phyloP scores from a whole-genome alignment of 64 coral and sea anemone species.

The Cladopsammia gracilis region DNA sequence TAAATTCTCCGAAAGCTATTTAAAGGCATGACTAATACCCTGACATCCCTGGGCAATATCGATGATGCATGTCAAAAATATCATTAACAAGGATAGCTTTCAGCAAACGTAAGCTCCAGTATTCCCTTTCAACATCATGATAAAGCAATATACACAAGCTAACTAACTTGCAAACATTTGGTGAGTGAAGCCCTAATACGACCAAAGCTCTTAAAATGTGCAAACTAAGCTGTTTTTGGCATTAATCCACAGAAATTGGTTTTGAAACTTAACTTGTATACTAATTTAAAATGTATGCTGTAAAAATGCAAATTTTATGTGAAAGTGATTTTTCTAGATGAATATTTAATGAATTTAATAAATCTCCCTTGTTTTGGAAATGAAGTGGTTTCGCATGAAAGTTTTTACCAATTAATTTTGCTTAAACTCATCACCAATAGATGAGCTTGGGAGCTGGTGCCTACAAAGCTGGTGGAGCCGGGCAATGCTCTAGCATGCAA shows the following conservation, averaged over 20 bases:
- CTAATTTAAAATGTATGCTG: not conserved
- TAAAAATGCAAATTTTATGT: constrained; percentile 5
- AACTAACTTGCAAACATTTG: not conserved
- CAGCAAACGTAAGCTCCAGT: not conserved
- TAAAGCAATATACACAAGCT: not conserved
- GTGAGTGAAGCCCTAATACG: not conserved
- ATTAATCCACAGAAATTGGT: not conserved
- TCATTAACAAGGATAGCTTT: not conserved
- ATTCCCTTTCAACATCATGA: not conserved
- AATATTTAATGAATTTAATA: not conserved
- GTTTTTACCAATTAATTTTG: too few species aligned
- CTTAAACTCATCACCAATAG: too few species aligned
- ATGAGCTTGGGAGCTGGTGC: too few species aligned
- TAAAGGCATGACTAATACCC: not conserved
- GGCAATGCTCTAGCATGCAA: too few species aligned
- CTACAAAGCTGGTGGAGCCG: too few species aligned
- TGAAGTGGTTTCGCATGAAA: not conserved
- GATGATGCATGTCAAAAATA: constrained; percentile 27
- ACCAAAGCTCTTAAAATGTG: not conserved
- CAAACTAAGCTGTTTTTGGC: not conserved
- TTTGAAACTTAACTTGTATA: not conserved
- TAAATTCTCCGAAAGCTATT: not conserved
- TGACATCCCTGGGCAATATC: not conserved
- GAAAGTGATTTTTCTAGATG: not conserved
- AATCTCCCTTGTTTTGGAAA: not conserved